A percentile compares a stretch with the other conserved stretches of the same genome.
These are phyloP conservation scores for Palloptera scutellata DNA, from an alignment of 2,888 invertebrate species.

Conservation along the genomic window DNA sequence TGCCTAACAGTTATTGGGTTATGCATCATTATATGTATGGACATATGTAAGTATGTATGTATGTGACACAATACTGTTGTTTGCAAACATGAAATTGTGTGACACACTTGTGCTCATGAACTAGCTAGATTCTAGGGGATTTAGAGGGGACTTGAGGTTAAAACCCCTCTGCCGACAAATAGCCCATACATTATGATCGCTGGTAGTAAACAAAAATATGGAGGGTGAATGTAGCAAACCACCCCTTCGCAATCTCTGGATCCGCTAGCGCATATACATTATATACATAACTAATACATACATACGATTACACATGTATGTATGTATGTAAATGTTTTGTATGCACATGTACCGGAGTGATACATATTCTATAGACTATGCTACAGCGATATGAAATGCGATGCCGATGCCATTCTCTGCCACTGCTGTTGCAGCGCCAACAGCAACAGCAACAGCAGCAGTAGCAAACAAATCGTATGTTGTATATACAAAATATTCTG, in stretches of 20 bases:
- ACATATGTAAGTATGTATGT: neutral
- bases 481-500: neutral
- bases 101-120: no score
- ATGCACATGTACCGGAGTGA: neutral
- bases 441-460: neutral
- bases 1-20: neutral
- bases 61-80: neutral
- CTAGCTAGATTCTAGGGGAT: no score
- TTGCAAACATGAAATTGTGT: no score
- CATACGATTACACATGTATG: neutral
- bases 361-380: conserved; percentile 5
- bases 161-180: no score
- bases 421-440: neutral
- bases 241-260: neutral
- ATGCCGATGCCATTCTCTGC: neutral
- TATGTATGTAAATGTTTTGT: conserved; percentile 8
- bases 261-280: neutral
- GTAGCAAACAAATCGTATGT: neutral
- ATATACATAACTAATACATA: no score
- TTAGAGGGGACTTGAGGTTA: no score
- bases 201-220: no score
- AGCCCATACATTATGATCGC: no score
- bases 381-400: neutral
- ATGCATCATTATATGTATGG: neutral
- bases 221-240: no score